Conservation (phyloP, 2,797 vertebrate species). For the Spheniscus humboldti region DNA sequence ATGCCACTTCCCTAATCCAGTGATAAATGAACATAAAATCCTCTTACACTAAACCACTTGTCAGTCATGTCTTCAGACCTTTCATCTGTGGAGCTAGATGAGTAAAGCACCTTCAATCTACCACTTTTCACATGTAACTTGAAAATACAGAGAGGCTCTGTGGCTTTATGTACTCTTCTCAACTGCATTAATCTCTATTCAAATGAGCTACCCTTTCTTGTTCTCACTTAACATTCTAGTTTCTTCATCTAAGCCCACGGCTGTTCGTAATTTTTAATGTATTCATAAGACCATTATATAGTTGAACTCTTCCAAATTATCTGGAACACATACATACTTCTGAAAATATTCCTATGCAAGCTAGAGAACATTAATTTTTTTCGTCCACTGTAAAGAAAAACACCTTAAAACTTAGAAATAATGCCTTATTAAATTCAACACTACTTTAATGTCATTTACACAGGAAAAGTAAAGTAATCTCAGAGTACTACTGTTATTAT, state of each 20-base stretch:
- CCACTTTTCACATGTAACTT: neutral
- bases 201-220: neutral
- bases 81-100: neutral
- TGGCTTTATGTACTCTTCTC: neutral
- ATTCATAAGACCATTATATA: neutral
- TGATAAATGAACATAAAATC: neutral
- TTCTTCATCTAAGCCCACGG: neutral
- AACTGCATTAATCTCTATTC: neutral
- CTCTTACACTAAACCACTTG: neutral
- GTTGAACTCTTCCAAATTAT: neutral
- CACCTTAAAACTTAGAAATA: neutral
- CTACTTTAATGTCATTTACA: neutral
- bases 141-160: neutral
- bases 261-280: neutral
- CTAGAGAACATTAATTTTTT: neutral
- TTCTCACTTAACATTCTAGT: neutral
- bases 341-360: neutral
- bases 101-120: neutral
- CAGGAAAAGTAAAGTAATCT: neutral
- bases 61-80: neutral
- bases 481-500: neutral
- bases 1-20: neutral
- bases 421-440: neutral
- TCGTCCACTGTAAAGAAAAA: neutral
- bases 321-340: neutral